These are phyloP conservation scores for Dendronephthya gigantea DNA, from an alignment of 64 coral and sea anemone species.

Conservation along the genomic window DNA sequence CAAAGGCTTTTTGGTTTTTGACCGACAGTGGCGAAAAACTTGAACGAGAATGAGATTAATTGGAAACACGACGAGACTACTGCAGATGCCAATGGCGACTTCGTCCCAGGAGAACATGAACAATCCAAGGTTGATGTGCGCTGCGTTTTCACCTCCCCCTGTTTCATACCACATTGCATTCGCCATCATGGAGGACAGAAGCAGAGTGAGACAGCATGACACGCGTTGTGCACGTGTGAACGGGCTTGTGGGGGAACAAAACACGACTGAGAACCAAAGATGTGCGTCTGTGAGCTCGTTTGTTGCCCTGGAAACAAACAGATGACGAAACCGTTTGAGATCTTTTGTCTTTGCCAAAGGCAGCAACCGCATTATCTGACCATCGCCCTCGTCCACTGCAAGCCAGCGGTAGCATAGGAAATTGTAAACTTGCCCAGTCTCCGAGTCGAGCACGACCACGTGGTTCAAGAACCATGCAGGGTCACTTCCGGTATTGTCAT, in stretches of 20 bases:
- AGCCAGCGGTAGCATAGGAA: constrained; percentile 84
- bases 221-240: constrained; percentile 84
- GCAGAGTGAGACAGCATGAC: constrained; percentile 86
- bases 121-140: constrained; percentile 45
- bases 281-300: constrained; percentile 75
- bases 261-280: constrained; percentile 86
- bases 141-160: constrained; percentile 26
- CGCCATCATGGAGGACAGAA: constrained; percentile 93
- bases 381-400: constrained; percentile 79
- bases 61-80: constrained; percentile 86
- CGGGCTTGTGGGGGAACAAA: constrained; percentile 41
- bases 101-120: constrained; percentile 88
- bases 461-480: constrained; percentile 86
- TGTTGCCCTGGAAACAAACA: constrained; percentile 64
- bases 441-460: constrained; percentile 53
- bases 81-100: constrained; percentile 71
- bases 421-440: constrained; percentile 28
- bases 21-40: constrained; percentile 68
- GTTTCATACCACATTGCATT: constrained; percentile 97
- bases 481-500: constrained; percentile 74
- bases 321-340: constrained; percentile 47
- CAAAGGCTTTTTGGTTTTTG: neutral
- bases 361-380: constrained; percentile 55
- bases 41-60: constrained; percentile 76
- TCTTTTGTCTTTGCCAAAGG: constrained; percentile 47